Evolutionary conservation across 2,113 vertebrate genomes (phyloP), one percentile per base, ranked within the genome.

Genomic region (Ceyx melanurus): DNA sequence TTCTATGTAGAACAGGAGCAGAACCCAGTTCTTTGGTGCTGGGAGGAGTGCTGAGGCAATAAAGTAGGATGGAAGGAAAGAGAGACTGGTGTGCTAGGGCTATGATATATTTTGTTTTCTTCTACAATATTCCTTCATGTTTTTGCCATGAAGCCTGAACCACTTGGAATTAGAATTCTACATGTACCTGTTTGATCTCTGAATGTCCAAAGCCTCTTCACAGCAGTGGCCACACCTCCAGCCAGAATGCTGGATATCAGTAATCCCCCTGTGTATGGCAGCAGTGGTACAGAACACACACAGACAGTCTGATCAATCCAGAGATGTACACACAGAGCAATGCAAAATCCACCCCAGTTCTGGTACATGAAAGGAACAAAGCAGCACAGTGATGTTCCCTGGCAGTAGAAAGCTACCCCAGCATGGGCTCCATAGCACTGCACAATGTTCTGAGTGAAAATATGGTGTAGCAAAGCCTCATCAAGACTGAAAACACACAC

Each of bases 371-470:
- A 37, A 65, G 28, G n/a, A 84, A 31, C 4, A 10, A 25, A 2
- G 37, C 28, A 22, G 53, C 31, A 40, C 0, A 2, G 26, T 0
- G 1, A 15, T 22, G 10, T 19, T 60, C 58, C 42, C 60, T 28
- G 43, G 8, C 13, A 18, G 26, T 9, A 20, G 8, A 43, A 26
- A 29, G 37, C 45, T 42, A 10, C 45, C 16, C 16, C 37, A 26
- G 45, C n/a, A 15, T 2, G 5, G 18, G 22, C 37, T 29, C 37
- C 58, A 45, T 11, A 65, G 37, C 15, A 25, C 66, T 51, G 45
- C 45, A 46, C 10, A 46, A 42, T 9, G 14, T 67, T 67, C 40
- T 11, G 5, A 31, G 20, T 54, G 48, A 48, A 79, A 74, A 67
- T 21, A 46, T 3, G 6, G 21, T 7, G 21, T 8, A 68, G 8